A percentile compares a stretch with the other conserved stretches of the same genome.
phyloP scores from a whole-genome alignment of 2,888 invertebrate genomes.

The Incurvaria masculella region DNA sequence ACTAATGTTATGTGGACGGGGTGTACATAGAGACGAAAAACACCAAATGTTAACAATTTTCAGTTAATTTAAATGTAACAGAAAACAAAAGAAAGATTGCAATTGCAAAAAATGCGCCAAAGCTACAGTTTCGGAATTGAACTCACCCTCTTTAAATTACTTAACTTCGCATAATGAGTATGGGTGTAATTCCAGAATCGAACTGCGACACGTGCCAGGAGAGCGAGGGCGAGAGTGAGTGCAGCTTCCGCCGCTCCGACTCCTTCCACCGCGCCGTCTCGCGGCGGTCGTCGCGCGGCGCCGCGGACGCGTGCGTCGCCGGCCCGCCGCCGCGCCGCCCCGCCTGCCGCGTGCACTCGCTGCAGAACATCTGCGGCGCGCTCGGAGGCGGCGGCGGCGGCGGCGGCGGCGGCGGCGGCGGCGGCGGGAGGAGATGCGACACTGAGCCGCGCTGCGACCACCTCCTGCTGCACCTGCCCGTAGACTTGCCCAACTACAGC shows the following conservation, averaged over 20 bases:
- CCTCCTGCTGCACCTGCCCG: slow-evolving; percentile 39
- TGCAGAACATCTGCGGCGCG: slow-evolving; percentile 34
- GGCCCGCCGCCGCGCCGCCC: slow-evolving; percentile 24
- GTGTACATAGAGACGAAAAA: too few relatives aligned
- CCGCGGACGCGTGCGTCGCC: slow-evolving; percentile 31
- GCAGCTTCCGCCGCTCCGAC: slow-evolving; percentile 39
- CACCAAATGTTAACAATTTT: too few relatives aligned
- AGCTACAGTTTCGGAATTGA: too few relatives aligned
- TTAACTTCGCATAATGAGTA: too few relatives aligned
- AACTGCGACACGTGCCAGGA: slow-evolving; percentile 46
- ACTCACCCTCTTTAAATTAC: too few relatives aligned
- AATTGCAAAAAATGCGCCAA: too few relatives aligned
- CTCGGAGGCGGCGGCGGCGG: slow-evolving; percentile 23
- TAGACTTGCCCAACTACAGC: slow-evolving; percentile 34
- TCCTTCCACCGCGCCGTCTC: slow-evolving; percentile 38
- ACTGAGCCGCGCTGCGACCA: slow-evolving; percentile 43
- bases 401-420: slow-evolving; percentile 21
- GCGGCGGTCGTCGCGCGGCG: slow-evolving; percentile 39
- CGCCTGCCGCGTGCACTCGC: slow-evolving; percentile 39
- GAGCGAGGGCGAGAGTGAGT: slow-evolving; percentile 47
- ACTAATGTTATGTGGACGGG: too few relatives aligned
- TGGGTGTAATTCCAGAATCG: slow-evolving; percentile 37
- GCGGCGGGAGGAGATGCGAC: slow-evolving; percentile 28
- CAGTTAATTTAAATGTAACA: too few relatives aligned
- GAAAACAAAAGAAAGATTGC: too few relatives aligned